Base-by-base conservation (phyloP, 2,888 invertebrate species). In the Poecilus cupreus region DNA sequence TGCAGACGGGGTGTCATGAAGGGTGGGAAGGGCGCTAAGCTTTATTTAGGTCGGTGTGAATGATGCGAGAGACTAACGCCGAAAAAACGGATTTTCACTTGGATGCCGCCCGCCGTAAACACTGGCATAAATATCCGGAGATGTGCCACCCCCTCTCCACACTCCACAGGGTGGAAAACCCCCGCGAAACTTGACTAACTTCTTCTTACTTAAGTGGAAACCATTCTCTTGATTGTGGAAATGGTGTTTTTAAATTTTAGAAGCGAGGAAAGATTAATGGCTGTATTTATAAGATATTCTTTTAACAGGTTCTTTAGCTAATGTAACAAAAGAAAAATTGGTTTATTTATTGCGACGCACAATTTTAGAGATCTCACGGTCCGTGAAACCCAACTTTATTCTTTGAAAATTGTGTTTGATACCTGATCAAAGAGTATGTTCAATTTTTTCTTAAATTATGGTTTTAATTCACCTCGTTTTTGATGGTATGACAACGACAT, bases 41-140 rank as follows among this genome's bases (percentile, higher is more conserved):
- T 75, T 75, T 75, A 75, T 75, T 75, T 75, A 75, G 74, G 74
- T 51, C 51, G 74, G 74, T 75, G 49, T 75, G 74, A 75, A 75
- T 51, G 26, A 75, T 75, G 51, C 74, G 49, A n/a, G 37, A 10
- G 74, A 51, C 74, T 49, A 11, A 51, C 51, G 51, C 22, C 74
- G 49, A 75, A 75, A 75, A 75, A 75, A 75, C 74, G 74, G 74
- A 75, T 75, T 75, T 75, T 75, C 74, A 75, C 74, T 75, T 75
- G 74, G 49, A 20, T 68, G 68, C 39, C 39, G 39, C 8, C 37
- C 39, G 68, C 39, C 68, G 68, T 68, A 68, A 68, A 68, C 68
- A 68, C 68, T 20, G 20, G 68, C 68, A 68, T 68, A 68, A 68
- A 68, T 68, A 68, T 68, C 68, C 68, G 43, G 43, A 39, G 20